These are phyloP conservation scores for Girardia tigrina DNA, from an alignment of 2,888 invertebrate genomes.

Conservation along the genomic window DNA sequence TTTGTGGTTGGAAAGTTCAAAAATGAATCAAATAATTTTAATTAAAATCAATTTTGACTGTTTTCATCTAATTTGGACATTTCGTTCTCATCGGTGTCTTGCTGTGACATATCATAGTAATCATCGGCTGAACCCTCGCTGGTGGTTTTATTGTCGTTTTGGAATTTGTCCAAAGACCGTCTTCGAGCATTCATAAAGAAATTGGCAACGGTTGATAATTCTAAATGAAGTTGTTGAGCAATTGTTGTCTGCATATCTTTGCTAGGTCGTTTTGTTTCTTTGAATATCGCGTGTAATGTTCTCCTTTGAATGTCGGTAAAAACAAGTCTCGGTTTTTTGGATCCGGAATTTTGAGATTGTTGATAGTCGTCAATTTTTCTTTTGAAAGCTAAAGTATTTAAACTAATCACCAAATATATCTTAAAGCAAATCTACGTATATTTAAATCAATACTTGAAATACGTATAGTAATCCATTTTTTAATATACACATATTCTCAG, in stretches of 20 bases:
- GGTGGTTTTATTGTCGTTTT: slow-evolving; percentile 48
- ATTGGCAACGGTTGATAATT: slow-evolving; percentile 93
- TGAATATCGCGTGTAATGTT: slow-evolving; percentile 99
- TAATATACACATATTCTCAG: too few relatives aligned
- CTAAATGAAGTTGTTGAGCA: slow-evolving; percentile 83
- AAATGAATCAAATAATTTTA: background rate
- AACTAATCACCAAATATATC: too few relatives aligned
- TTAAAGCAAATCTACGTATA: too few relatives aligned
- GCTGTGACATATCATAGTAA: slow-evolving; percentile 8
- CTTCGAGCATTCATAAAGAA: slow-evolving; percentile 99
- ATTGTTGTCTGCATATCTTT: slow-evolving; percentile 99
- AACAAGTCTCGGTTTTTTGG: slow-evolving; percentile 96
- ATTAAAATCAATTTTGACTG: background rate
- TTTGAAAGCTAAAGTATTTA: slow-evolving; percentile 23
- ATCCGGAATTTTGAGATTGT: slow-evolving; percentile 16
- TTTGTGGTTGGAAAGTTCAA: background rate
- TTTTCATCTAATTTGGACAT: slow-evolving; percentile 12
- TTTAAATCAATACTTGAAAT: too few relatives aligned
- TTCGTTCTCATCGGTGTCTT: slow-evolving; percentile 11
- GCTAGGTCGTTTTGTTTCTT: slow-evolving; percentile 96
- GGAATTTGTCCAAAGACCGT: slow-evolving; percentile 77
- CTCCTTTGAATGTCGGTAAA: slow-evolving; percentile 99
- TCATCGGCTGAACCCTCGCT: slow-evolving; percentile 8
- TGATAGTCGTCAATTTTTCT: background rate
- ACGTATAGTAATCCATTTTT: too few relatives aligned